phyloP scores from a whole-genome alignment of 37 sponge, comb jelly and placozoan species.

The Amphimedon queenslandica region DNA sequence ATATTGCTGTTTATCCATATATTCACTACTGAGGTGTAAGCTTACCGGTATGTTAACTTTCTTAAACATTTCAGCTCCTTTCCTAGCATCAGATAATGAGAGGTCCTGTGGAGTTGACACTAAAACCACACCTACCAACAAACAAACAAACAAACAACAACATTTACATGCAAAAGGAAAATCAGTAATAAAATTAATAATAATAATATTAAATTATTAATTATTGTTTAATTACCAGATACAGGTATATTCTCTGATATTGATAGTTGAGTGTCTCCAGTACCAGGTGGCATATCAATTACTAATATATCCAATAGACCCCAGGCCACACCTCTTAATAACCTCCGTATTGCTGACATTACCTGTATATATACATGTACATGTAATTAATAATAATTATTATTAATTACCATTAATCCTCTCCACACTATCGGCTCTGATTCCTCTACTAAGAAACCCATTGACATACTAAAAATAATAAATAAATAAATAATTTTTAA shows the following conservation, averaged over 20 bases:
- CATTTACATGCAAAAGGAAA: too few species aligned
- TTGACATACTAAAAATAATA: conserved; percentile 85
- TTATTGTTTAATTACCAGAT: conserved; percentile 28
- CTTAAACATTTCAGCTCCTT: conserved; percentile 95
- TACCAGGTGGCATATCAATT: conserved; percentile 99
- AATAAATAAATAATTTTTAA: background rate
- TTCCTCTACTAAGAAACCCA: conserved; percentile 97
- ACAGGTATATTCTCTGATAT: conserved; percentile 82
- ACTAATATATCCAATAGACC: conserved; percentile 87
- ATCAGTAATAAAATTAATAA: background rate
- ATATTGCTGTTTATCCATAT: background rate
- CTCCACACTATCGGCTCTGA: conserved; percentile 92
- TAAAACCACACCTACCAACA: conserved; percentile 63
- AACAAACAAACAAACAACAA: too few species aligned
- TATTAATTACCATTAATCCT: conserved; percentile 94
- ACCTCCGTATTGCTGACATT: conserved; percentile 94
- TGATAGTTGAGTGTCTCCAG: conserved; percentile 97
- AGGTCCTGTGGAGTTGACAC: conserved; percentile 95
- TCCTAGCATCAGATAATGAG: conserved; percentile 82
- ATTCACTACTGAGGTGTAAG: background rate
- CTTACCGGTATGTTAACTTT: conserved; percentile 77
- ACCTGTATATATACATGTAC: conserved; percentile 61
- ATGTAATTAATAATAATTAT: too few species aligned
- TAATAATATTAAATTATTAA: too few species aligned
- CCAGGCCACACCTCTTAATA: conserved; percentile 89